These are phyloP conservation scores for Berghia stephanieae DNA, from an alignment of 1,140 invertebrate genomes.

Conservation along the genomic window DNA sequence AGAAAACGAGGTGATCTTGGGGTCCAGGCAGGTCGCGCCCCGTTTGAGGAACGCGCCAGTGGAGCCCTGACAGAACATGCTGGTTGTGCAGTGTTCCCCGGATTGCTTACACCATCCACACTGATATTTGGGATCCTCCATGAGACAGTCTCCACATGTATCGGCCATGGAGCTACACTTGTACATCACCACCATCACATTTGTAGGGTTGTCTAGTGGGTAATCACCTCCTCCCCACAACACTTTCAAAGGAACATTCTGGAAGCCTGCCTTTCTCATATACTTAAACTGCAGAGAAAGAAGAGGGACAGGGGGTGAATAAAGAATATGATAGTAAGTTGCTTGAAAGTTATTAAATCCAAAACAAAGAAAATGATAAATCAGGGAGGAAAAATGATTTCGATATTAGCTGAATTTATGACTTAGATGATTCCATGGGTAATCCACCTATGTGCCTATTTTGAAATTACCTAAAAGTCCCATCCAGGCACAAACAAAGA, in stretches of 20 bases:
- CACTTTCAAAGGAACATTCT: constrained; percentile 58
- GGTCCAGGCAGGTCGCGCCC: constrained; percentile 47
- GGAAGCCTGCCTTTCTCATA: constrained; percentile 37
- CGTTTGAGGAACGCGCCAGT: constrained; percentile 31
- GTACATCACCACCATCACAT: constrained; percentile 64
- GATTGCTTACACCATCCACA: constrained; percentile 62
- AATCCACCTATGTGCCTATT: no score
- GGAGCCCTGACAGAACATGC: constrained; percentile 36
- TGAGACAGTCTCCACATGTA: constrained; percentile 59
- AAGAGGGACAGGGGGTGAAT: no score
- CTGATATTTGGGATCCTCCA: constrained; percentile 44
- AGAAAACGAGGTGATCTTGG: constrained; percentile 76
- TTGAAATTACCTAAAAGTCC: no score
- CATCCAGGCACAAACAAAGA: no score
- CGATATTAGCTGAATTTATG: no score
- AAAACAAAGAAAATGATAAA: no score
- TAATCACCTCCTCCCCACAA: constrained; percentile 54
- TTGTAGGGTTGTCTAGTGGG: constrained; percentile 59
- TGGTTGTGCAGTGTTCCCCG: constrained; percentile 41
- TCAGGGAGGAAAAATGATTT: no score
- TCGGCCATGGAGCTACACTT: constrained; percentile 62
- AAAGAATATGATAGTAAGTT: no score
- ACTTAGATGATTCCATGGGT: no score
- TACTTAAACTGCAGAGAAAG: constrained; percentile 57
- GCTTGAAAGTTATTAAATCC: no score